phyloP scores from a whole-genome alignment of 1,140 invertebrate genomes.

The Metopolophium dirhodum region DNA sequence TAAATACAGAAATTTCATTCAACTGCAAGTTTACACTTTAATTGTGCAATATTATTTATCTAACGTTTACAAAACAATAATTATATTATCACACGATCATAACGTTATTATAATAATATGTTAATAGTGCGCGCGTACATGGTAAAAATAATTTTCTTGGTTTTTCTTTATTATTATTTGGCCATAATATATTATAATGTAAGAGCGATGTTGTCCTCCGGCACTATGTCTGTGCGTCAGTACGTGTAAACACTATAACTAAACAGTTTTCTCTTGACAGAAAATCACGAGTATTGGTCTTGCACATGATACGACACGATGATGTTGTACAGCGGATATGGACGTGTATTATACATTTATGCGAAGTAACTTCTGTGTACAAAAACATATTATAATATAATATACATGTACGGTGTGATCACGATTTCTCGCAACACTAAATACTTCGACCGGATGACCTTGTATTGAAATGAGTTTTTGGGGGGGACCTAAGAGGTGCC shows the following conservation, averaged over 20 bases:
- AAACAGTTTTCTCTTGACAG: background rate
- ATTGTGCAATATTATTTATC: background rate
- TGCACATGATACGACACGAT: background rate
- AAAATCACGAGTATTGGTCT: background rate
- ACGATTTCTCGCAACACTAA: too few relatives aligned
- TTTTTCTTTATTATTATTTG: too few relatives aligned
- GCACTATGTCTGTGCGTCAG: background rate
- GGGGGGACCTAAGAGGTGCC: too few relatives aligned
- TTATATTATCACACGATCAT: background rate
- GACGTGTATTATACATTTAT: background rate
- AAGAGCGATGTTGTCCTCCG: background rate
- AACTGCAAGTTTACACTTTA: background rate
- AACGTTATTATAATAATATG: too few relatives aligned
- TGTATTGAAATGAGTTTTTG: too few relatives aligned
- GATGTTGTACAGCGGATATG: background rate
- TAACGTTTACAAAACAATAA: background rate
- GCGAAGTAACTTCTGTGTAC: background rate
- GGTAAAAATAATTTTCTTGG: too few relatives aligned
- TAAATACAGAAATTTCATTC: background rate
- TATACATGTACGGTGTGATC: background rate
- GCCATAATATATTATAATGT: background rate
- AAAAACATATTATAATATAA: background rate
- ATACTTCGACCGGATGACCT: too few relatives aligned
- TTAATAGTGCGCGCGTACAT: background rate
- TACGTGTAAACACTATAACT: background rate